Evolutionary conservation across 2,797 vertebrate genomes (phyloP).

Genomic region (Phataginus tetradactyla): DNA sequence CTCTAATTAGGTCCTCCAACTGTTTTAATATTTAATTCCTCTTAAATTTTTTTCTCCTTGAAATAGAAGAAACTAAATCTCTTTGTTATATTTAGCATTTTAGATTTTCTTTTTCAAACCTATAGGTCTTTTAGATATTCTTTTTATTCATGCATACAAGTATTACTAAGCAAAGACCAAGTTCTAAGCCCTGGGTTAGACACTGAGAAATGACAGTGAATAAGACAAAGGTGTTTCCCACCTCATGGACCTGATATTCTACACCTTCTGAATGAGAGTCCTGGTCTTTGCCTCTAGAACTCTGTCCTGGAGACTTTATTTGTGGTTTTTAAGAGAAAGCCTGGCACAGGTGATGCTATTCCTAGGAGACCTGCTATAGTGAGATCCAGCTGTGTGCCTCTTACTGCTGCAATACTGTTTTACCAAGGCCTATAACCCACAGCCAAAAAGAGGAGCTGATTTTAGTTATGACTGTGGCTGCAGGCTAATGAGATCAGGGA

Average conservation of each 20-base stretch:
- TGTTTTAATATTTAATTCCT: conserved; percentile 21
- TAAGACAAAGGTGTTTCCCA: not conserved
- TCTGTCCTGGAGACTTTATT: not conserved
- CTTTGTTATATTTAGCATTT: not conserved
- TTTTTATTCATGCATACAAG: not conserved
- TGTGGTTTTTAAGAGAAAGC: not conserved
- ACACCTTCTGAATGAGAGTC: not conserved
- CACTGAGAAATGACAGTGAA: not conserved
- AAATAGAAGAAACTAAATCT: not conserved
- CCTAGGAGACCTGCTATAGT: not conserved
- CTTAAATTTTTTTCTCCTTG: not conserved
- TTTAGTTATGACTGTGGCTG: not conserved
- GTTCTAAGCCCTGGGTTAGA: not conserved
- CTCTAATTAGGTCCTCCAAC: not conserved
- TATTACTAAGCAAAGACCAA: not conserved
- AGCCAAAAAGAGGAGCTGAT: not conserved
- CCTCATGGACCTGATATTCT: not conserved
- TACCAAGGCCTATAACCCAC: not conserved
- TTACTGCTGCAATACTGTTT: not conserved
- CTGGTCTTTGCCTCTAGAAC: not conserved
- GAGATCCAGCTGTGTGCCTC: not conserved
- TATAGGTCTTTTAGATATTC: not conserved
- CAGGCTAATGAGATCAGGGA: not conserved
- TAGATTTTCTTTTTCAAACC: not conserved
- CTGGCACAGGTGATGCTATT: not conserved